A percentile compares a stretch with the other conserved stretches of the same genome.
phyloP scores from a whole-genome alignment of 2,888 invertebrate genomes.

The Thysanoteuthis rhombus region DNA sequence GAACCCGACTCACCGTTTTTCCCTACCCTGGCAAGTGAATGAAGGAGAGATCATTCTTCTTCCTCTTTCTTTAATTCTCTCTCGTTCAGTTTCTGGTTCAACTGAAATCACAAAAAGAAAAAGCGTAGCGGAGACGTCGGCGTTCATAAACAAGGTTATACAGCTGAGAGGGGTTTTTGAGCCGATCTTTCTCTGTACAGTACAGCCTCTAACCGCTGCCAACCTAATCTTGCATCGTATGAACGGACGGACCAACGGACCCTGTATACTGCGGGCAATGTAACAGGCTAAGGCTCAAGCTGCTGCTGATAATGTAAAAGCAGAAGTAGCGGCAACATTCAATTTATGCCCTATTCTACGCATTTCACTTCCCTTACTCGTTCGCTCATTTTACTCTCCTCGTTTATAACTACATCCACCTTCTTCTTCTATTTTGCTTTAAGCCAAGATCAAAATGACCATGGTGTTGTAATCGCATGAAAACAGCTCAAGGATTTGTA shows the following conservation, averaged over 20 bases:
- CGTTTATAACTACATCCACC: not conserved
- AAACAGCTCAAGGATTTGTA: not conserved
- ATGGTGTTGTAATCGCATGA: not conserved
- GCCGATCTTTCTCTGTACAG: not conserved
- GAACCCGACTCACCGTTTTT: constrained; percentile 12
- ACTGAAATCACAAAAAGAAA: not conserved
- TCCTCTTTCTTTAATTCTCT: not conserved
- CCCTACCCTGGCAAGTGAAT: not conserved
- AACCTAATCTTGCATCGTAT: not conserved
- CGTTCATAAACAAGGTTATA: not conserved
- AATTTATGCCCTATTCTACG: not conserved
- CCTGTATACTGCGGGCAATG: not conserved
- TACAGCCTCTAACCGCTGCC: not conserved
- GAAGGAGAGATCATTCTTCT: not conserved
- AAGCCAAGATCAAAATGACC: not conserved
- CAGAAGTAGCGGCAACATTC: not conserved
- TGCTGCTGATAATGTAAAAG: not conserved
- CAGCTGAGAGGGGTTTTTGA: not conserved
- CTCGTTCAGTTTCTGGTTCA: not conserved
- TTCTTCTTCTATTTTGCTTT: not conserved
- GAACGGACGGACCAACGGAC: not conserved
- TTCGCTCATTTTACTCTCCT: not conserved
- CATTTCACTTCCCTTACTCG: not conserved
- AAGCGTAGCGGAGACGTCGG: not conserved
- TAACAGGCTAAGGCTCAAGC: not conserved